Percentiles rank a stretch among this genome's conserved stretches.
These are phyloP conservation scores for Mylabris sibirica DNA, from an alignment of 2,888 invertebrate species.

Conservation along the genomic window DNA sequence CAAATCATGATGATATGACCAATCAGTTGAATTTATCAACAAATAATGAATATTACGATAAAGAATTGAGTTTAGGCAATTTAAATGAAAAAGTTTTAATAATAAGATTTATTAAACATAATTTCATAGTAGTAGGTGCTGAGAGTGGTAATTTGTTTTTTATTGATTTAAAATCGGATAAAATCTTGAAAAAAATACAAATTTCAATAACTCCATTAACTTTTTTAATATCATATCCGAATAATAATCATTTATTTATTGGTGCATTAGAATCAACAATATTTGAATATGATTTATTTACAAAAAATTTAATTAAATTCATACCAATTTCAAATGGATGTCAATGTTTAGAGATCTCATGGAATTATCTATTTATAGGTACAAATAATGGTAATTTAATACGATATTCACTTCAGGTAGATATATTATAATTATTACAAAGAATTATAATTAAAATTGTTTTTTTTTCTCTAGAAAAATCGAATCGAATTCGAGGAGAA, in stretches of 20 bases:
- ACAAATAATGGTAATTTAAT: constrained; percentile 76
- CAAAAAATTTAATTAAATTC: constrained; percentile 64
- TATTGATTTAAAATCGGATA: constrained; percentile 61
- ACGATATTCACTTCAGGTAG: constrained; percentile 73
- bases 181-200: constrained; percentile 64
- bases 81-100: constrained; percentile 47
- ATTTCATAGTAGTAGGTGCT: constrained; percentile 68
- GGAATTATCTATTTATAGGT: constrained; percentile 77
- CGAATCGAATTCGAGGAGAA: constrained; percentile 49
- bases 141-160: constrained; percentile 71
- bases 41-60: constrained; percentile 24
- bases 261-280: constrained; percentile 71
- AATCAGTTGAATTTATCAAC: background rate
- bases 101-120: constrained; percentile 61
- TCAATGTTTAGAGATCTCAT: constrained; percentile 77
- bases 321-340: constrained; percentile 69
- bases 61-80: constrained; percentile 40
- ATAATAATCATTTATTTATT: constrained; percentile 64
- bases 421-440: constrained; percentile 23
- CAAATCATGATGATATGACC: constrained; percentile 8
- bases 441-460: background rate
- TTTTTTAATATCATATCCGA: constrained; percentile 64
- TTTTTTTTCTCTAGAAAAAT: constrained; percentile 43
- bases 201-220: constrained; percentile 70
- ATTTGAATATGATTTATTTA: constrained; percentile 68